Base-by-base conservation (phyloP, 2,888 invertebrate genomes). In the Seladonia tumulorum region DNA sequence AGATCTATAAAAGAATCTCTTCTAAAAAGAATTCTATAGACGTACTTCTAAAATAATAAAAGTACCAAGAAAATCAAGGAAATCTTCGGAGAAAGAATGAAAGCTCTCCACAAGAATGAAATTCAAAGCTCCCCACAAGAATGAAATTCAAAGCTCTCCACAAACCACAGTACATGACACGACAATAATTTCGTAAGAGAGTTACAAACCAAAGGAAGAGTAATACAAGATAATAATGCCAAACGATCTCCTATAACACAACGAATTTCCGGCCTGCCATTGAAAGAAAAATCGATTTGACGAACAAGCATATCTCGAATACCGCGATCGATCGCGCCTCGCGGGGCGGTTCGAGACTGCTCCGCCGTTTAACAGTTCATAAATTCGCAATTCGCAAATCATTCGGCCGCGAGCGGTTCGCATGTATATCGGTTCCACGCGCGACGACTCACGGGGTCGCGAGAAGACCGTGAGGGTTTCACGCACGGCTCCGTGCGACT, bases 281-380 rank as follows among this genome's bases (percentile, higher is more conserved):
- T 25, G 14, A 2, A 29, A 29, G 5, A 16, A 63, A 63, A 29
- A 63, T 63, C 7, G 63, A 63, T 16, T 29, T 2, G 29, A 63
- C 63, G 63, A 60, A 60, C 60, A 60, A 12, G 60, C 60, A 29
- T 29, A 29, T 29, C 12, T 29, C 29, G 60, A 25, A 29, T 7
- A 63, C 5, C 25, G 7, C 60, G 60, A 25, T 25, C 60, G 25
- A 60, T 60, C 25, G 60, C 60, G 25, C 1, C 5, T 5, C 25
- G 49, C 53, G 22, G 53, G 22, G 8, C 8, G 53, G n/a, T 39
- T 71, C 68, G 39, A 71, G 70, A 0, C 60, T 25, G 53, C 29
- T n/a, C 71, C 71, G 63, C 57, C 75, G 53, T 63, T 86, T 86
- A 81, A 86, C 81, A 83, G 83, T 86, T 81, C 78, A 81, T 86